Base-by-base conservation (phyloP, 2,888 invertebrate genomes). In the Calliopum simillimum region DNA sequence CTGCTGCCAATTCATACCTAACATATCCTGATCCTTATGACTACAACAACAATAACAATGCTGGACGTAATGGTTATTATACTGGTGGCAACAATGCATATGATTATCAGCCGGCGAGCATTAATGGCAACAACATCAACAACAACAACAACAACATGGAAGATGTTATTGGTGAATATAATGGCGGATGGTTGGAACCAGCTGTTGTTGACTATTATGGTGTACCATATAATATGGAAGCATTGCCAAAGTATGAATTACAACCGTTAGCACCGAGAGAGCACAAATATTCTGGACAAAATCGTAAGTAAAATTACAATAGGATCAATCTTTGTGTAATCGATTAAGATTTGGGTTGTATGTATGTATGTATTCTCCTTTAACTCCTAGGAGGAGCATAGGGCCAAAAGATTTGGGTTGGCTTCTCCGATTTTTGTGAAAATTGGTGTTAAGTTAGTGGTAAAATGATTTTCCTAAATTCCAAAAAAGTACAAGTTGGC, bases 231-330 rank as follows among this genome's bases (percentile, higher is more conserved):
- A 85, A 85, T 67, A 78, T 81, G 55, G 85, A 85, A 55, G 69
- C 80, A 21, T 74, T 84, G 73, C 81, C 82, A 62, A 81, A 84
- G 72, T 86, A 86, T 71, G 86, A 85, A 62, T 66, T 84, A 69
- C 68, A 65, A 5, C 70, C 59, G n/a, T 64, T 61, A 33, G 51
- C 71, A 12, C 79, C 79, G 62, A 80, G 82, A 41, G 83, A 84
- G 71, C 83, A 82, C 71, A 84, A 83, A 78, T 82, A 81, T 59
- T 53, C 59, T 47, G 70, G 61, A 51, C 70, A 72, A 67, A 80
- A 78, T 73, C 82, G 85, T 85, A 79, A 83, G 85, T 84, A 70
- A 4, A n/a, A n/a, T n/a, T n/a, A n/a, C n/a, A n/a, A n/a, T n/a
- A n/a, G n/a, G n/a, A n/a, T n/a, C n/a, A n/a, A n/a, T n/a, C n/a